Base-by-base conservation (phyloP, 2,888 invertebrate genomes). In the Erynnis tages region DNA sequence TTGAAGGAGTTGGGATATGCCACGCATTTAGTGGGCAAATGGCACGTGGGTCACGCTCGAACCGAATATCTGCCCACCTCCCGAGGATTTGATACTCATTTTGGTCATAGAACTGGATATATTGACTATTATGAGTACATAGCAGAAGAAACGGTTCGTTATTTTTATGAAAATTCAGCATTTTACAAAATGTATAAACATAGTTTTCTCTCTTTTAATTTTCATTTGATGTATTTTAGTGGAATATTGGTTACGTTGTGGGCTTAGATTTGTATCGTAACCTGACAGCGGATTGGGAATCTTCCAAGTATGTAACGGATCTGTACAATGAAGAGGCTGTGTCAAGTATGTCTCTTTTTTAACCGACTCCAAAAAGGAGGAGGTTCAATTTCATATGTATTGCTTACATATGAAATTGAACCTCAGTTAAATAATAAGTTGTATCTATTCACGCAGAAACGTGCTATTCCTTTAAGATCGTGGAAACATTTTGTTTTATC, bases 91-190 rank as follows among this genome's bases (percentile, higher is more conserved):
- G 94, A 96, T 65, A 91, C 93, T 19, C 96, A 96, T 73, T 95
- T 93, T 69, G 98, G 98, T 1, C 97, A 96, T 71, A 94, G 95
- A 90, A 94, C 93, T 54, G 96, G 95, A 1, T 93, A 91, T 59
- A 92, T 95, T 53, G 95, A 96, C 71, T 98, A 97, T 69, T 96
- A 92, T 67, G 93, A 94, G 63, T 85, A 87, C 54, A 68, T 65
- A 3, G 54, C 70, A 4, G 73, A 80, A 56, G 87, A 87, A 68
- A 57, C 49, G 54, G 87, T 85, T 60, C 63, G 75, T 71, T n/a
- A n/a, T n/a, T n/a, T n/a, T n/a, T n/a, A n/a, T n/a, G n/a, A n/a
- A n/a, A n/a, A n/a, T n/a, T n/a, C n/a, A n/a, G n/a, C n/a, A n/a
- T n/a, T n/a, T n/a, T n/a, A n/a, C n/a, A n/a, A n/a, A n/a, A n/a